Evolutionary conservation across 2,797 vertebrate species (phyloP).

Genomic region (Coregonus suidteri): DNA sequence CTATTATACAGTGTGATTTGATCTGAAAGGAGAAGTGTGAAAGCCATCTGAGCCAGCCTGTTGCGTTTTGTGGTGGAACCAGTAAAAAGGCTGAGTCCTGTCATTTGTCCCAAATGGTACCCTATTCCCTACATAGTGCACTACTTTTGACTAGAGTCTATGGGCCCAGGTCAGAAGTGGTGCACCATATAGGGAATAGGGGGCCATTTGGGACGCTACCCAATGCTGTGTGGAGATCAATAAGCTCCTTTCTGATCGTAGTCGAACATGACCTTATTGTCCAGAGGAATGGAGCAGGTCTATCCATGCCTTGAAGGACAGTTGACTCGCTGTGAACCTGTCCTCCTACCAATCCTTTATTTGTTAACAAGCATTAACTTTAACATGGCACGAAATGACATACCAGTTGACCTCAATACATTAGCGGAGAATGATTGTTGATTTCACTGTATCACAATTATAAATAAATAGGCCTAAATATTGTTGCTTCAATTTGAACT

Average conservation of each 20-base stretch:
- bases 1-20: background rate
- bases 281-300: background rate
- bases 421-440: background rate
- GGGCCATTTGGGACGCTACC: too few species aligned
- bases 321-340: background rate
- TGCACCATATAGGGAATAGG: too few species aligned
- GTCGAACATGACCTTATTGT: constrained; percentile 16
- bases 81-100: background rate
- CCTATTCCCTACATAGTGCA: background rate
- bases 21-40: background rate
- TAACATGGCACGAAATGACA: background rate
- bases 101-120: background rate
- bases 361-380: background rate
- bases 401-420: background rate
- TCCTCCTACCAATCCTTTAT: background rate
- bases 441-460: background rate
- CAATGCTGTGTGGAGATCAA: background rate
- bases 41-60: background rate
- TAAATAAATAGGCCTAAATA: background rate
- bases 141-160: too few species aligned
- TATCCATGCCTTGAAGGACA: too few species aligned
- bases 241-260: background rate
- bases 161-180: too few species aligned
- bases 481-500: too few species aligned
- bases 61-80: background rate